Percentiles rank a stretch among this genome's conserved stretches.
Evolutionary conservation across 2,888 invertebrate genomes (phyloP).

Genomic region (Stenotaenia linearis): DNA sequence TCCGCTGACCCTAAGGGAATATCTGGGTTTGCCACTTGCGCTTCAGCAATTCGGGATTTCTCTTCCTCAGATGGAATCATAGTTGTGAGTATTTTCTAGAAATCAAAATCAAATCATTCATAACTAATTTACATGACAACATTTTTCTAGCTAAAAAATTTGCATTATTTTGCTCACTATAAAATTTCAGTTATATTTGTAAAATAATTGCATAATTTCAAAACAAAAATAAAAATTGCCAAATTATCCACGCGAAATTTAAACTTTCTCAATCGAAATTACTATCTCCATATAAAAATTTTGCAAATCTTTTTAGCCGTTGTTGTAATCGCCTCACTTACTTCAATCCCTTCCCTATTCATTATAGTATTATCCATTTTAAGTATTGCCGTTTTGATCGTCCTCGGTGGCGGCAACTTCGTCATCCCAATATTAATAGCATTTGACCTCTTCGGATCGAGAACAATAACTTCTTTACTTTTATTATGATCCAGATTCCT

Average conservation of each 20-base stretch:
- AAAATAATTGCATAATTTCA: too few species aligned
- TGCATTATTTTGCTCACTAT: too few species aligned
- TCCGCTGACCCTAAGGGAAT: slow-evolving; percentile 91
- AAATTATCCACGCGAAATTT: too few species aligned
- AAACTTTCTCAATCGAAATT: too few species aligned
- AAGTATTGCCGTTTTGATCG: slow-evolving; percentile 96
- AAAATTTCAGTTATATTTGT: too few species aligned
- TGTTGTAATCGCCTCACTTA: slow-evolving; percentile 44
- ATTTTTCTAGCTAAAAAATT: neutral
- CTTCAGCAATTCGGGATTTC: slow-evolving; percentile 90
- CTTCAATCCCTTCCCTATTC: slow-evolving; percentile 94
- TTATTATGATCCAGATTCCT: slow-evolving; percentile 60
- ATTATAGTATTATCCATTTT: slow-evolving; percentile 99
- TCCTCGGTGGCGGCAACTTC: slow-evolving; percentile 91
- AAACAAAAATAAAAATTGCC: too few species aligned
- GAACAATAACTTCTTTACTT: slow-evolving; percentile 85
- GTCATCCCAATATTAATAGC: slow-evolving; percentile 99
- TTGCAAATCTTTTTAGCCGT: too few species aligned
- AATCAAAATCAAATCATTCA: slow-evolving; percentile 36
- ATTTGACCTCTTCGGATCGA: slow-evolving; percentile 95
- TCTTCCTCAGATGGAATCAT: slow-evolving; percentile 98
- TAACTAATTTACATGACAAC: neutral
- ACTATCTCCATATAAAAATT: too few species aligned
- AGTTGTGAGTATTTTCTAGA: slow-evolving; percentile 76
- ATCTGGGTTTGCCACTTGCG: slow-evolving; percentile 85